Conservation (phyloP, 2,888 invertebrate genomes). For the Salticus scenicus region DNA sequence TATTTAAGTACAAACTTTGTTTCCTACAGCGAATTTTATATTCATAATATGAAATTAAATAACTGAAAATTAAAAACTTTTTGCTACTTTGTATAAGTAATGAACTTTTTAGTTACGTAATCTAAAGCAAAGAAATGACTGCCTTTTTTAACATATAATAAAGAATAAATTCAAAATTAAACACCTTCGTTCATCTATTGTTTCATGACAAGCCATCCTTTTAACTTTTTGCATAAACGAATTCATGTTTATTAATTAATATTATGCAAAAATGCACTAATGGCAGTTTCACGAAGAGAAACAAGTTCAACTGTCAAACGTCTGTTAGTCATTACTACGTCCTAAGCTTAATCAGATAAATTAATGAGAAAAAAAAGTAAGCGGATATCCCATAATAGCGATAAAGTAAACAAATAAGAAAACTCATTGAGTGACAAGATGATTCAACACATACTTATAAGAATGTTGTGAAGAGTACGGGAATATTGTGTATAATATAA, state of each 20-base stretch:
- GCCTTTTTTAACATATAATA: no score
- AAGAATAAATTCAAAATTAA: no score
- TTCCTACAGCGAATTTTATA: no score
- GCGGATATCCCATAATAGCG: slow-evolving; percentile 7
- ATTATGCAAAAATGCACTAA: background rate
- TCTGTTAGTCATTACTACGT: slow-evolving; percentile 20
- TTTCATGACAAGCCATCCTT: background rate
- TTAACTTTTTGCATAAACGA: slow-evolving; percentile 37
- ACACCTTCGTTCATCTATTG: slow-evolving; percentile 37
- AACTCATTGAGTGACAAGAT: slow-evolving; percentile 4
- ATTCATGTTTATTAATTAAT: slow-evolving; percentile 21
- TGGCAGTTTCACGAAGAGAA: background rate
- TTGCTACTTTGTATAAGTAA: no score
- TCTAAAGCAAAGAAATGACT: no score
- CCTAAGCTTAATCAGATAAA: slow-evolving; percentile 43
- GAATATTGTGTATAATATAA: no score
- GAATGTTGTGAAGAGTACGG: no score
- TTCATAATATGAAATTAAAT: no score
- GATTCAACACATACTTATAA: slow-evolving; percentile 19
- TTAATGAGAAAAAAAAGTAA: background rate
- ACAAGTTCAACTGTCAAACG: background rate
- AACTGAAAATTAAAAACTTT: no score
- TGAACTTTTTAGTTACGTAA: no score
- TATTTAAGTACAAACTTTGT: no score
- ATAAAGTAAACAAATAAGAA: slow-evolving; percentile 25